Conservation (phyloP, 2,113 vertebrate genomes). For the Hypomesus transpacificus region DNA sequence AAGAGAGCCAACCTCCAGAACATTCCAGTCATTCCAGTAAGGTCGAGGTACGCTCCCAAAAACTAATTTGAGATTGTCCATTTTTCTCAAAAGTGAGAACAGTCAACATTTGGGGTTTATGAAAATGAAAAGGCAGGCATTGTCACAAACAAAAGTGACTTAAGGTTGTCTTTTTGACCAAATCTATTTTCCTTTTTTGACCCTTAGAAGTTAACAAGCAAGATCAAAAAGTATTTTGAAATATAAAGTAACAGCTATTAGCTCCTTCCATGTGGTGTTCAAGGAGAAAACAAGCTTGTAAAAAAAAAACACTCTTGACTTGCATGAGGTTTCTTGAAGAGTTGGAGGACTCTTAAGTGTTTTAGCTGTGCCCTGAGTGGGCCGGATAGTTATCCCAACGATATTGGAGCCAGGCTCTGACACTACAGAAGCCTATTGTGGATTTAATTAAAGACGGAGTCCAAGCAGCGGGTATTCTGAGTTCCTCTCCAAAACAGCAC, state of each 20-base stretch:
- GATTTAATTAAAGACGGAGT: conserved; percentile 3
- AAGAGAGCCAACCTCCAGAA: conserved; percentile 22
- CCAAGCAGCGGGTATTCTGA: not conserved
- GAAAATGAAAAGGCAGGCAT: no score
- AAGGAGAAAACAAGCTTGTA: no score
- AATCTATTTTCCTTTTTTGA: no score
- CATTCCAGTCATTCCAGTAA: conserved; percentile 62
- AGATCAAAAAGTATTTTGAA: no score
- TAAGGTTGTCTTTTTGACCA: no score
- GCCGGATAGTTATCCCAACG: not conserved
- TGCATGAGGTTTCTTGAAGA: not conserved
- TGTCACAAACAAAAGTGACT: no score
- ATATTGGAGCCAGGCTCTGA: not conserved
- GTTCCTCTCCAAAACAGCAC: not conserved
- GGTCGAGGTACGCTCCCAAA: conserved; percentile 46
- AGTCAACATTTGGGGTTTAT: no score
- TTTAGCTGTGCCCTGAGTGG: not conserved
- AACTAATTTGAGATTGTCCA: not conserved
- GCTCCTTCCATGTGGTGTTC: no score
- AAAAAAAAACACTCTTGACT: no score
- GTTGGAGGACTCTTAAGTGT: not conserved
- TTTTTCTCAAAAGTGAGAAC: no score
- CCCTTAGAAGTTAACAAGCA: no score
- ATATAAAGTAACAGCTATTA: no score
- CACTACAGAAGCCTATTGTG: not conserved